Evolutionary conservation across 2,113 vertebrate genomes (phyloP).

Genomic region (Spheniscus mendiculus): DNA sequence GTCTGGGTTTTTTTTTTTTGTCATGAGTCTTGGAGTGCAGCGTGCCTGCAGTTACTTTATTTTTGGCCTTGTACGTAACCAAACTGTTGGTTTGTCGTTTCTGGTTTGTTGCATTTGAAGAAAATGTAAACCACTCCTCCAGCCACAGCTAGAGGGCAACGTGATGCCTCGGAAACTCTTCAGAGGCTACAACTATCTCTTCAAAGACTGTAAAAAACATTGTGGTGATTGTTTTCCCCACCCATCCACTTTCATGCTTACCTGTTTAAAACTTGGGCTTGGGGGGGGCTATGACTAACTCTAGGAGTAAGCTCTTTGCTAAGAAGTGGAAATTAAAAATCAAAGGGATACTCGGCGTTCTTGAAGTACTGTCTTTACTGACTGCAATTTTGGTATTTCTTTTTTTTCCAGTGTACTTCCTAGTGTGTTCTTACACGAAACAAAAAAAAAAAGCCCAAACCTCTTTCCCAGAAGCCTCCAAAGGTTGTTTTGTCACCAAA

Average conservation of each 20-base stretch:
- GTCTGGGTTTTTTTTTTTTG: not conserved
- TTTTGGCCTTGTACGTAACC: not conserved
- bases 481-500: not conserved
- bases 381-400: not conserved
- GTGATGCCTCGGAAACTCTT: not conserved
- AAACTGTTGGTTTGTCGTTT: not conserved
- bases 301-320: not conserved
- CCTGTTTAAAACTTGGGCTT: not conserved
- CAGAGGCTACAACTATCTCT: not conserved
- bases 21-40: not conserved
- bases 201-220: not conserved
- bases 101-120: not conserved
- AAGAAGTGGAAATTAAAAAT: not conserved
- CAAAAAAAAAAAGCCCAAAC: not conserved
- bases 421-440: not conserved
- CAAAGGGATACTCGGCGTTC: not conserved
- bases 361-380: not conserved
- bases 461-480: not conserved
- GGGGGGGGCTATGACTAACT: not conserved
- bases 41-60: not conserved
- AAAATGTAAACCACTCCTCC: not conserved
- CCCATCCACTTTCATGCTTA: not conserved
- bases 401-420: not conserved
- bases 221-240: not conserved
- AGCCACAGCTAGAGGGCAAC: constrained; percentile 35